Conservation (phyloP, 2,797 vertebrate genomes). For the Ciconia nigra region DNA sequence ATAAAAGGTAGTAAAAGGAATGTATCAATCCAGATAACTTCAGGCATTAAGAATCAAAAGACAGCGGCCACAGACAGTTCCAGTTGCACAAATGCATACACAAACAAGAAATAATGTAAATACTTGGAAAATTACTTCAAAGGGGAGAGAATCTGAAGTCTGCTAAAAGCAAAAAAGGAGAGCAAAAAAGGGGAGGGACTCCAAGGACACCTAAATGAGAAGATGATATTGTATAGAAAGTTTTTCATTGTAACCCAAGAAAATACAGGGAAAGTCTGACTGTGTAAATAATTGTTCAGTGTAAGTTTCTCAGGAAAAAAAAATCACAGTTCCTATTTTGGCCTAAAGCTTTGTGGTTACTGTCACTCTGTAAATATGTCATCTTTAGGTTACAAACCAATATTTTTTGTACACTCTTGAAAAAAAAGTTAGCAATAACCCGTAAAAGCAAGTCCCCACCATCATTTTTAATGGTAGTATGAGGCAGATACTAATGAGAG, state of each 20-base stretch:
- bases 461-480: neutral
- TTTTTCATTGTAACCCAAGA: neutral
- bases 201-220: neutral
- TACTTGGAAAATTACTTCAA: neutral
- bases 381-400: neutral
- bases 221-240: neutral
- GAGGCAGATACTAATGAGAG: neutral
- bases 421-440: neutral
- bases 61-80: neutral
- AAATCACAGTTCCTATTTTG: neutral
- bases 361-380: neutral
- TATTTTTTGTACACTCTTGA: neutral
- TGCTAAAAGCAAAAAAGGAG: neutral
- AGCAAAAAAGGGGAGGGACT: neutral
- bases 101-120: neutral
- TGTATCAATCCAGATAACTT: neutral
- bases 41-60: neutral
- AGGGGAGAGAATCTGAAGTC: neutral
- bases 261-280: neutral
- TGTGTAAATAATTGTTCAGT: neutral
- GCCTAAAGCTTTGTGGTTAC: neutral
- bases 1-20: neutral
- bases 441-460: neutral
- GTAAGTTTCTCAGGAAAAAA: neutral
- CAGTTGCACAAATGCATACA: neutral